Evolutionary conservation across 2,113 vertebrate genomes (phyloP).

Genomic region (Catharus fuscescens): DNA sequence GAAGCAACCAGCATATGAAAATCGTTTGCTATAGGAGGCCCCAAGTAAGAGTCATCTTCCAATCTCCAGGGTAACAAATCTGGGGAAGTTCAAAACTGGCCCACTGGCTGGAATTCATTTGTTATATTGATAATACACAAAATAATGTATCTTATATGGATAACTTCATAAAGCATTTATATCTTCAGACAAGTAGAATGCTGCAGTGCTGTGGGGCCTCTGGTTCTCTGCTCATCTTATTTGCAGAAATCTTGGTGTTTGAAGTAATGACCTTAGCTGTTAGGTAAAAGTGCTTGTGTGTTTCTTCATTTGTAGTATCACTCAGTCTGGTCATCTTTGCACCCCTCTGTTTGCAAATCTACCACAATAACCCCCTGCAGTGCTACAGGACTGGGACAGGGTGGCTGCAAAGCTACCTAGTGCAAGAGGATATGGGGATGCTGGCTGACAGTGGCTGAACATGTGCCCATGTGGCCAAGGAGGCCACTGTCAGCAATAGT

Average conservation of each 20-base stretch:
- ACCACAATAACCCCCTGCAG: neutral
- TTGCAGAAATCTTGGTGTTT: neutral
- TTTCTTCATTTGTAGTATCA: neutral
- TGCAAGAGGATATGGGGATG: neutral
- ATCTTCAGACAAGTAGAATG: neutral
- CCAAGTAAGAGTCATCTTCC: neutral
- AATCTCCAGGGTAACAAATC: neutral
- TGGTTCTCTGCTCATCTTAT: neutral
- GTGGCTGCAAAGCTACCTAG: neutral
- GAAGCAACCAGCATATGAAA: neutral
- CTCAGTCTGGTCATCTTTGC: neutral
- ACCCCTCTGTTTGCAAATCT: conserved; percentile 5
- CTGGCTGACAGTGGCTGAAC: neutral
- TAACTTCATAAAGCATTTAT: neutral
- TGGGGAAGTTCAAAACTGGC: neutral
- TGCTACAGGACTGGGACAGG: neutral
- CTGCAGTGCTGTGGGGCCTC: neutral
- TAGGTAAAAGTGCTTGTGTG: neutral
- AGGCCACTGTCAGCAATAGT: neutral
- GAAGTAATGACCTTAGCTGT: neutral
- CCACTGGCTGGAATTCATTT: neutral
- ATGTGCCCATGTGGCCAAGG: neutral
- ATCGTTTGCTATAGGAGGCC: neutral
- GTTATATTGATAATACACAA: neutral
- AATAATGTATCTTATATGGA: neutral